phyloP scores from a whole-genome alignment of 2,888 invertebrate species.

The Ptychoptera contaminata region DNA sequence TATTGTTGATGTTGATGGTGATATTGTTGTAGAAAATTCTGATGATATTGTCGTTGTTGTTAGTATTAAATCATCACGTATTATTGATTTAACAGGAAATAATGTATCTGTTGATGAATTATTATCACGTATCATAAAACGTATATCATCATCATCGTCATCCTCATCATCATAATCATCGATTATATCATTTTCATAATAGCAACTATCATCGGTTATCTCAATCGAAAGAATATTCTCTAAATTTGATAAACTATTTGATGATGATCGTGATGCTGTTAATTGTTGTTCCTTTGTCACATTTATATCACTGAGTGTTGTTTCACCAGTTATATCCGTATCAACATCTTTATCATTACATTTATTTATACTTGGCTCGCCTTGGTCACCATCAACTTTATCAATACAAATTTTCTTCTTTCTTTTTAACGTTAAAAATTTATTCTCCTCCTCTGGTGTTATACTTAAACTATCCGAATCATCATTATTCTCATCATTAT shows the following conservation, averaged over 20 bases:
- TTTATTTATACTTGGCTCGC: too few species aligned
- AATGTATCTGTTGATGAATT: too few species aligned
- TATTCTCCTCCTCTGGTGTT: too few species aligned
- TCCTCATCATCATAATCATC: neutral
- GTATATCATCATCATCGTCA: too few species aligned
- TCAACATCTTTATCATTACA: neutral
- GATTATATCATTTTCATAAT: neutral
- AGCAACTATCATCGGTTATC: neutral
- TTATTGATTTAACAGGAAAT: too few species aligned
- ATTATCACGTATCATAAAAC: too few species aligned
- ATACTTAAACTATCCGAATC: too few species aligned
- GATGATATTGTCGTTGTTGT: neutral
- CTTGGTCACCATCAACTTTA: too few species aligned
- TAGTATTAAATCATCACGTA: too few species aligned
- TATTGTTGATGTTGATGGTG: constrained; percentile 7
- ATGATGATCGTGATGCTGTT: neutral
- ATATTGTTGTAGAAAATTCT: neutral
- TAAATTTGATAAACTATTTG: neutral
- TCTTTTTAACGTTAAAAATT: too few species aligned
- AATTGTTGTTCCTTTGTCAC: neutral
- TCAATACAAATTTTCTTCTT: too few species aligned
- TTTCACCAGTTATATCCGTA: neutral
- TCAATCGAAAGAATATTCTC: neutral
- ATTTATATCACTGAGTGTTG: neutral
- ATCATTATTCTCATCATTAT: too few species aligned